Conservation (phyloP, 2,113 vertebrate genomes). For the Takifugu bimaculatus region DNA sequence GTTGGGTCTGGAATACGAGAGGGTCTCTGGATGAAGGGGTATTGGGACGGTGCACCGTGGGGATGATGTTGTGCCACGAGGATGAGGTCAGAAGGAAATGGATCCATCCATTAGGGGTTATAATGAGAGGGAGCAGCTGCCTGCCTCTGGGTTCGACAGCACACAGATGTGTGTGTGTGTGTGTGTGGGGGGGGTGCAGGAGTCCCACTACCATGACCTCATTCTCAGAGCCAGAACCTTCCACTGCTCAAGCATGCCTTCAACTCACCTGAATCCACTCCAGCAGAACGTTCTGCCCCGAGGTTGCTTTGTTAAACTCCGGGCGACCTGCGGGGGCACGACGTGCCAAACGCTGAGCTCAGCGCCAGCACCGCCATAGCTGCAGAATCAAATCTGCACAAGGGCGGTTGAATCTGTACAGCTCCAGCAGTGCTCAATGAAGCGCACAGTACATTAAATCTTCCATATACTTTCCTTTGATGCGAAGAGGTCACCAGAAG, state of each 20-base stretch:
- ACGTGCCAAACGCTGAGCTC: conserved; percentile 50
- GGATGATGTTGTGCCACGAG: conserved; percentile 53
- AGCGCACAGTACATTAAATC: conserved; percentile 28
- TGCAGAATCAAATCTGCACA: conserved; percentile 48
- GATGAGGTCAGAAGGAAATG: conserved; percentile 75
- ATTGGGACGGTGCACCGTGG: conserved; percentile 25
- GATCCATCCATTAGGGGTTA: conserved; percentile 71
- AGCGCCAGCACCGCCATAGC: conserved; percentile 30
- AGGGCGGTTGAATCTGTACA: conserved; percentile 26
- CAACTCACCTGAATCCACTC: conserved; percentile 28
- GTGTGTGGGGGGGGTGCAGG: conserved; percentile 20
- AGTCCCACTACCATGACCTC: conserved; percentile 51
- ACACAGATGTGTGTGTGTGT: conserved; percentile 63
- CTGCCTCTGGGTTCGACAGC: conserved; percentile 58
- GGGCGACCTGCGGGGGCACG: conserved; percentile 34
- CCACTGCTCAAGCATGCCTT: conserved; percentile 21
- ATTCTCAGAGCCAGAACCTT: conserved; percentile 35
- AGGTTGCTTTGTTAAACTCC: conserved; percentile 48
- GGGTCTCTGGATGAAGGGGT: conserved; percentile 1
- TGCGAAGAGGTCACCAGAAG: conserved; percentile 19
- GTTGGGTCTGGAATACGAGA: neutral
- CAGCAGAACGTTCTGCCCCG: neutral
- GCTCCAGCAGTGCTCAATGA: conserved; percentile 38
- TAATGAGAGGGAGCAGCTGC: conserved; percentile 75
- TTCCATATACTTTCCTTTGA: conserved; percentile 18